Conservation (phyloP, 1,140 invertebrate genomes). For the Gonatopus flavifemur region DNA sequence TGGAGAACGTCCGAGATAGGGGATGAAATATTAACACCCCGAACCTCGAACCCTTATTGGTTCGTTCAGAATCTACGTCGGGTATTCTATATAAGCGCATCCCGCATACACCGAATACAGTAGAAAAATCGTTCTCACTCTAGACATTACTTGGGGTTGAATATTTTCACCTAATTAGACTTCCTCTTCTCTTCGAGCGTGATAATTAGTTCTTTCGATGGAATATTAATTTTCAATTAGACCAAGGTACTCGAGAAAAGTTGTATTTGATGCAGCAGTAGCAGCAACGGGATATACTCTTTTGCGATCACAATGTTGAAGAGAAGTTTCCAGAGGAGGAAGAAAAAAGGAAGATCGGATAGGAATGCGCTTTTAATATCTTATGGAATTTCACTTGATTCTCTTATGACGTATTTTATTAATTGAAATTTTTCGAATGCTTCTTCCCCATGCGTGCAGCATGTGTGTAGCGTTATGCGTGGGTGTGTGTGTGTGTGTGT, state of each 20-base stretch:
- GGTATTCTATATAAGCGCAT: too few species aligned
- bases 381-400: too few species aligned
- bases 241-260: slow-evolving; percentile 3
- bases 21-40: slow-evolving; percentile 48
- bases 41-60: slow-evolving; percentile 23
- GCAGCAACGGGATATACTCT: too few species aligned
- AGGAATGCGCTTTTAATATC: too few species aligned
- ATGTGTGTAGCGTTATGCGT: not conserved
- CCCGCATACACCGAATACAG: too few species aligned
- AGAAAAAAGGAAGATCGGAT: too few species aligned
- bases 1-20: slow-evolving; percentile 31
- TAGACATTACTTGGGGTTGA: not conserved
- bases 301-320: too few species aligned
- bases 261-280: too few species aligned
- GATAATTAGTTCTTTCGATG: slow-evolving; percentile 14
- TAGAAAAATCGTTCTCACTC: too few species aligned
- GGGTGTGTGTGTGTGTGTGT: not conserved
- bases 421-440: too few species aligned
- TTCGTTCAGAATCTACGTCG: slow-evolving; percentile 32
- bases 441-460: not conserved
- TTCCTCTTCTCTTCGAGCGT: slow-evolving; percentile 10
- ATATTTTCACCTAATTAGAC: slow-evolving; percentile 22
- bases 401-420: too few species aligned
- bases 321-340: too few species aligned
- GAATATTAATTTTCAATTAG: slow-evolving; percentile 27